phyloP scores from a whole-genome alignment of 1,140 invertebrate species.

The Ladona fulva region DNA sequence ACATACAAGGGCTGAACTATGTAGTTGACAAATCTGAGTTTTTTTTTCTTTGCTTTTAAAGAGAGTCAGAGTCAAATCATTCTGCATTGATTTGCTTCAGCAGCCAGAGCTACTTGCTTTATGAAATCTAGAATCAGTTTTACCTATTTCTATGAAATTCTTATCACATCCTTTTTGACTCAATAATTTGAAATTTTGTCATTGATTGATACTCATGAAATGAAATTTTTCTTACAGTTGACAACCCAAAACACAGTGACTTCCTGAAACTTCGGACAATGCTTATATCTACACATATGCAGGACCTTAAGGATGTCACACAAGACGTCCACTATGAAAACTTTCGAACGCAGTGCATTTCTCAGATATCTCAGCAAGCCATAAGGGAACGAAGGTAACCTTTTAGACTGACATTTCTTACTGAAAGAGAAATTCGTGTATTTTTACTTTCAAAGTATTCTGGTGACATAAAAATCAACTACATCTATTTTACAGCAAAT shows the following conservation, averaged over 20 bases:
- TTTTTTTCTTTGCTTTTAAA: too few species aligned
- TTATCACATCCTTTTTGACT: too few species aligned
- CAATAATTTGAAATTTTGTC: conserved; percentile 18
- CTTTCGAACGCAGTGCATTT: conserved; percentile 83
- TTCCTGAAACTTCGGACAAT: conserved; percentile 94
- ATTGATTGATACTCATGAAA: background rate
- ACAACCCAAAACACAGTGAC: conserved; percentile 95
- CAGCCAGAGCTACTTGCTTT: too few species aligned
- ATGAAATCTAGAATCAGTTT: too few species aligned
- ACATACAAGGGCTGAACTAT: too few species aligned
- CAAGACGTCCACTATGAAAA: conserved; percentile 95
- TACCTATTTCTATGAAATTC: too few species aligned
- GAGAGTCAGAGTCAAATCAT: too few species aligned
- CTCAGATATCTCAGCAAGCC: conserved; percentile 79
- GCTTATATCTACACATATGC: conserved; percentile 92
- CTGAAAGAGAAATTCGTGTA: conserved; percentile 17
- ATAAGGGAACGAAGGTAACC: conserved; percentile 64
- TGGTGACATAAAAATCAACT: background rate
- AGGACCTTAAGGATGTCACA: conserved; percentile 90
- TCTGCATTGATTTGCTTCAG: too few species aligned
- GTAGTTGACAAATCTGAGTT: too few species aligned
- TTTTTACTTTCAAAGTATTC: conserved; percentile 14
- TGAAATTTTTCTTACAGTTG: conserved; percentile 52
- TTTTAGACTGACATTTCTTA: conserved; percentile 36
- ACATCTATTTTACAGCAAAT: conserved; percentile 50